A percentile compares a stretch with the other conserved stretches of the same genome.
Evolutionary conservation across 1,140 invertebrate species (phyloP).

Genomic region (Drosophila nikananu): DNA sequence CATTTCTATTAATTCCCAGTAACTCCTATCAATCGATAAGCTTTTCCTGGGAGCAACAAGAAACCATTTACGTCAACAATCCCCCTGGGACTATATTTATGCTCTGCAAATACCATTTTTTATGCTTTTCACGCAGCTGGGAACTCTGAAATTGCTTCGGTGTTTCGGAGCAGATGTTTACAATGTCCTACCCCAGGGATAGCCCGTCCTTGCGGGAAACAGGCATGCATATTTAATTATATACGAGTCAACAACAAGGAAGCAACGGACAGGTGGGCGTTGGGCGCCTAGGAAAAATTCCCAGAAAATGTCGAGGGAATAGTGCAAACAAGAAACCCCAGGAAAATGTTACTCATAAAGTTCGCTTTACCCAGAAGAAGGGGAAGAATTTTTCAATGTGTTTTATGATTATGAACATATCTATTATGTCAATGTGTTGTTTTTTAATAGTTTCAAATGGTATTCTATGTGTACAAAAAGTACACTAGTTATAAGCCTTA

Average conservation of each 20-base stretch:
- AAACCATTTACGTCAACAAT: conserved; percentile 17
- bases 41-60: conserved; percentile 1
- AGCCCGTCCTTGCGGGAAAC: conserved; percentile 16
- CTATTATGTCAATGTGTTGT: not conserved
- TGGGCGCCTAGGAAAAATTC: not conserved
- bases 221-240: conserved; percentile 37
- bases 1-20: not conserved
- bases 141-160: conserved; percentile 26
- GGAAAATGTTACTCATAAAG: not conserved
- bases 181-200: conserved; percentile 37
- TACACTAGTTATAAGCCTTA: not conserved
- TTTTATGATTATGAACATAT: not conserved
- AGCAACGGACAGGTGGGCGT: conserved; percentile 11
- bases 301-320: not conserved
- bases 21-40: conserved; percentile 6
- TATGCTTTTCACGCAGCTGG: conserved; percentile 27
- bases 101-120: conserved; percentile 17
- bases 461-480: not conserved
- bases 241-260: conserved; percentile 21
- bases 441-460: not conserved
- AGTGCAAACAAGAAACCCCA: not conserved
- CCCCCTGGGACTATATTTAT: conserved; percentile 11
- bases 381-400: not conserved
- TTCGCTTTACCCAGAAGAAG: not conserved
- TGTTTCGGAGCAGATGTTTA: conserved; percentile 30